phyloP scores from a whole-genome alignment of 2,888 invertebrate species.

The Trissonchulus latispiculum region DNA sequence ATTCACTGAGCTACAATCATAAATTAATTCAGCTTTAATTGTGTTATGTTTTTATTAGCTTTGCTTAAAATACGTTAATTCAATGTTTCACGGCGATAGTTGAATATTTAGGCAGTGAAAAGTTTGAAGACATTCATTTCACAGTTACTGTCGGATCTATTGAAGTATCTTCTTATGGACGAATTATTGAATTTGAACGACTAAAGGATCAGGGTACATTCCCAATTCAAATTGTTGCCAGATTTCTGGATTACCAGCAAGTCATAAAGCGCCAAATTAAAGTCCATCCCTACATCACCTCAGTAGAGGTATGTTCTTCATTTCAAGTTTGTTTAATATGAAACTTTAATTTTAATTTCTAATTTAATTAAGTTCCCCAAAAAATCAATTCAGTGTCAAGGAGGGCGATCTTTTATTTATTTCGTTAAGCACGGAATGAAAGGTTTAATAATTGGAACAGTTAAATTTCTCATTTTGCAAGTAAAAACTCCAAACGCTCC shows the following conservation, averaged over 20 bases:
- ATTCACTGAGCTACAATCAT: too few species aligned
- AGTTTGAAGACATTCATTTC: conserved; percentile 3
- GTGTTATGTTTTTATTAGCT: neutral
- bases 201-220: neutral
- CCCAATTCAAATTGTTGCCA: neutral
- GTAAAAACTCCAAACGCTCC: too few species aligned
- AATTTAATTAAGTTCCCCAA: too few species aligned
- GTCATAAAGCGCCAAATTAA: neutral
- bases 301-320: conserved; percentile 13
- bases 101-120: conserved; percentile 7
- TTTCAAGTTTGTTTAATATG: too few species aligned
- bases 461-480: too few species aligned
- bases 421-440: too few species aligned
- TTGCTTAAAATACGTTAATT: neutral
- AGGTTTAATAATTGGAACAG: too few species aligned
- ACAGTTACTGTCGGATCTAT: conserved; percentile 6
- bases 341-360: too few species aligned
- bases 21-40: neutral
- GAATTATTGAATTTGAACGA: conserved; percentile 16
- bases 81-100: neutral
- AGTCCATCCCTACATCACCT: neutral
- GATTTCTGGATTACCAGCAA: neutral
- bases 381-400: too few species aligned
- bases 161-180: neutral
- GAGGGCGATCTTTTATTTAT: neutral